These are phyloP conservation scores for Anisognathus igniventris DNA, from an alignment of 2,797 vertebrate species.

Conservation along the genomic window DNA sequence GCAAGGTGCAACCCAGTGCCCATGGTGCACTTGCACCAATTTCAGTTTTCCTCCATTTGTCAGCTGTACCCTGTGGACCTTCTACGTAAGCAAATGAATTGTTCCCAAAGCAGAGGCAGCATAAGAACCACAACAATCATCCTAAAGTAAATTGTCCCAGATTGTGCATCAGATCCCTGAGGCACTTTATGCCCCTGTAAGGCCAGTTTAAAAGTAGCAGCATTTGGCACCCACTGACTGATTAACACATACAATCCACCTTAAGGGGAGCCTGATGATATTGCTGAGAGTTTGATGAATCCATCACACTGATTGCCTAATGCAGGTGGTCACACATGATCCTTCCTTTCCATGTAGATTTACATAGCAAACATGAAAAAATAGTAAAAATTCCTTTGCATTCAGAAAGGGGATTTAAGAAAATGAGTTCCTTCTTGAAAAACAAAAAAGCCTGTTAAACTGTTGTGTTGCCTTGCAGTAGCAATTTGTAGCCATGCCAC, in stretches of 20 bases:
- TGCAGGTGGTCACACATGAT: background rate
- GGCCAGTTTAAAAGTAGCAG: background rate
- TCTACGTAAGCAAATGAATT: background rate
- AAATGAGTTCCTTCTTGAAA: background rate
- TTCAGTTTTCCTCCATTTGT: background rate
- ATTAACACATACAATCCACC: background rate
- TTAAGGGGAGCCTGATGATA: background rate
- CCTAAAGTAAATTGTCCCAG: background rate
- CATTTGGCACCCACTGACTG: background rate
- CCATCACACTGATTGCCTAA: background rate
- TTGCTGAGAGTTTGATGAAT: background rate
- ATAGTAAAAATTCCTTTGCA: background rate
- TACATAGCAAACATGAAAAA: background rate
- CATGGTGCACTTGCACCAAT: background rate
- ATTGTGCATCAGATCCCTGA: background rate
- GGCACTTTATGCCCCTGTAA: background rate
- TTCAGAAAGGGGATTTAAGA: background rate
- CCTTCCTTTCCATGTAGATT: background rate
- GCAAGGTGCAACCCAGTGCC: background rate
- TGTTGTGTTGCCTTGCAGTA: background rate
- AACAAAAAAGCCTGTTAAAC: background rate
- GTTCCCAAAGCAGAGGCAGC: background rate
- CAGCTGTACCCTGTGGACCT: background rate
- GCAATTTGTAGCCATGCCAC: background rate
- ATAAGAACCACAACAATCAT: background rate